Evolutionary conservation across 2,888 invertebrate species (phyloP).

Genomic region (Archaeoteleia sp.): DNA sequence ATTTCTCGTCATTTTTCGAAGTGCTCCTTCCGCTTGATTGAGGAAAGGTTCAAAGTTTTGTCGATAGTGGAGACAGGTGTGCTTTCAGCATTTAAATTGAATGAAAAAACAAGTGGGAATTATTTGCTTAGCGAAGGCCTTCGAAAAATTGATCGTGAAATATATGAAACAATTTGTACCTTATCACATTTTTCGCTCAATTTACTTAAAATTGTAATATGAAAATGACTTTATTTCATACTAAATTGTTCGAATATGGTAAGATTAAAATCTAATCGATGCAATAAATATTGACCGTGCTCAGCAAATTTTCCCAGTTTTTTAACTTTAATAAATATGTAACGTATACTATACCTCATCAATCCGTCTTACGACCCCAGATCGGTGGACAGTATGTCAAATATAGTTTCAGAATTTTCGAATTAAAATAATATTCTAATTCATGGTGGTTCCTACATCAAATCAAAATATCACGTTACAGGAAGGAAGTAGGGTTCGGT

Average conservation of each 20-base stretch:
- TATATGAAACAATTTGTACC: too few species aligned
- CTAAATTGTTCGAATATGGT: too few species aligned
- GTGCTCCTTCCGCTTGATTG: constrained; percentile 48
- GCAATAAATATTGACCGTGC: too few species aligned
- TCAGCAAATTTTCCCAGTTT: too few species aligned
- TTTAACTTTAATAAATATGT: too few species aligned
- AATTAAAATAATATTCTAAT: constrained; percentile 3
- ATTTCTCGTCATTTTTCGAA: constrained; percentile 15
- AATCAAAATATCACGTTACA: background rate
- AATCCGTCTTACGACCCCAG: background rate
- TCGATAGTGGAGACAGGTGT: background rate
- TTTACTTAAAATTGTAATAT: too few species aligned
- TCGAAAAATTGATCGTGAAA: too few species aligned
- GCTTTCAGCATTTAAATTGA: background rate
- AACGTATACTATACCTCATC: background rate
- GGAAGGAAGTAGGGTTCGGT: constrained; percentile 10
- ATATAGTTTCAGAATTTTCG: background rate
- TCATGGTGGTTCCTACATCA: background rate
- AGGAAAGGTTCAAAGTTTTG: constrained; percentile 4
- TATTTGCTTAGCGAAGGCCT: background rate
- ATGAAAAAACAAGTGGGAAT: background rate
- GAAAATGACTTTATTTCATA: too few species aligned
- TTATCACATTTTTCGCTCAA: too few species aligned
- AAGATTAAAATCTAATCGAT: too few species aligned
- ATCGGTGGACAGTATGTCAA: background rate